Evolutionary conservation across 2,888 invertebrate genomes (phyloP).

Genomic region (Laspeyria flexula): DNA sequence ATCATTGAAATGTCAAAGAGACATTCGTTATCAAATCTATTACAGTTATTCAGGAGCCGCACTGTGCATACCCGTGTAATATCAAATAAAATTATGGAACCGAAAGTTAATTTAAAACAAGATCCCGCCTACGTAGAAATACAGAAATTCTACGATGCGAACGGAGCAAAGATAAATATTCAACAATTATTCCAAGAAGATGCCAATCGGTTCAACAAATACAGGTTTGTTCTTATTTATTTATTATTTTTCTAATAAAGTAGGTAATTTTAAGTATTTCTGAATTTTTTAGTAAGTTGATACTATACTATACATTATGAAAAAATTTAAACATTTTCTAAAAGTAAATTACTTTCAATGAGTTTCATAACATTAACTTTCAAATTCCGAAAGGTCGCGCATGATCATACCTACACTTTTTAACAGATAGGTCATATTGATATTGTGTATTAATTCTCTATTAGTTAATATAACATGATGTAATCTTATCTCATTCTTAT

Average conservation of each 20-base stretch:
- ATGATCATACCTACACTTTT: conserved; percentile 26
- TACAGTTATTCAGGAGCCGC: conserved; percentile 54
- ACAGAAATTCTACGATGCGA: conserved; percentile 89
- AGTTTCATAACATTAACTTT: conserved; percentile 45
- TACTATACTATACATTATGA: background rate
- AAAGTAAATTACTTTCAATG: conserved; percentile 4
- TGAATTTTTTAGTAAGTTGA: too few relatives aligned
- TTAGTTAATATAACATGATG: background rate
- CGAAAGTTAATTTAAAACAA: conserved; percentile 72
- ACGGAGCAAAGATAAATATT: conserved; percentile 92
- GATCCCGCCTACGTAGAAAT: conserved; percentile 92
- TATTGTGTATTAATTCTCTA: too few relatives aligned
- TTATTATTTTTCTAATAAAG: conserved; percentile 18
- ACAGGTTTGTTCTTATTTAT: conserved; percentile 88
- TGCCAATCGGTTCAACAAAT: conserved; percentile 93
- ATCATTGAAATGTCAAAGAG: conserved; percentile 82
- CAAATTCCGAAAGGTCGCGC: conserved; percentile 63
- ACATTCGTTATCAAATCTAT: conserved; percentile 67
- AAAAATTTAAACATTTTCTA: background rate
- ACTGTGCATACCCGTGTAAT: conserved; percentile 48
- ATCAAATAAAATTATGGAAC: conserved; percentile 70
- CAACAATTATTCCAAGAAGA: conserved; percentile 93
- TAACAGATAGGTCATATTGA: conserved; percentile 4
- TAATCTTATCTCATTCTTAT: background rate
- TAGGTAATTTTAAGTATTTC: too few relatives aligned